These are phyloP conservation scores for Polypterus bichir DNA, from an alignment of 2,113 vertebrate genomes.

Conservation along the genomic window DNA sequence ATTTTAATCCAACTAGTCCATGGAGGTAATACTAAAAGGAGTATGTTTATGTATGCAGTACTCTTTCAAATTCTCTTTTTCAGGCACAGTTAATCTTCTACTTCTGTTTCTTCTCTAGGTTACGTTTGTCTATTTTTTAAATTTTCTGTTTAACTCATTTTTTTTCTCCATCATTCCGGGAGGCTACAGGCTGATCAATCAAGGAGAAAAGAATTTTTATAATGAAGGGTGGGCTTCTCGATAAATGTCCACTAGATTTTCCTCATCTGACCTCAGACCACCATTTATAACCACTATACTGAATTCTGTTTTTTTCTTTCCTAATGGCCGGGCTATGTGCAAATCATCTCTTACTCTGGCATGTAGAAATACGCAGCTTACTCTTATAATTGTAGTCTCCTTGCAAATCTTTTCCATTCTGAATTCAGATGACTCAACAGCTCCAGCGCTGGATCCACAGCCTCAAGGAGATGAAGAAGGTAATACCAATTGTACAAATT, in stretches of 20 bases:
- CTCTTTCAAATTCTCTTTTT: background rate
- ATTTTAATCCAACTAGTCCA: no score
- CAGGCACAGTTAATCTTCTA: background rate
- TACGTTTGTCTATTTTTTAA: conserved; percentile 4
- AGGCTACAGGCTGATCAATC: background rate
- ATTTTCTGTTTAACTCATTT: background rate
- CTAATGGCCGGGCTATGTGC: conserved; percentile 59
- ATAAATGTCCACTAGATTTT: background rate
- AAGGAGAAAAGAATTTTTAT: background rate
- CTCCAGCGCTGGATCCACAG: conserved; percentile 67
- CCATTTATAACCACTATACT: background rate
- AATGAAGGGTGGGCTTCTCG: no score
- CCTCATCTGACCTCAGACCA: background rate
- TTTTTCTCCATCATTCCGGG: background rate
- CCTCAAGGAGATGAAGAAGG: conserved; percentile 84
- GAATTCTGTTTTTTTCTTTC: background rate
- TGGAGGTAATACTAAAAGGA: no score
- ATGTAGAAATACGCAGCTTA: conserved; percentile 60
- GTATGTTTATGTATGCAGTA: background rate
- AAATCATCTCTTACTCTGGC: conserved; percentile 41
- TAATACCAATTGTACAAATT: conserved; percentile 30
- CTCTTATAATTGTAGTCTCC: conserved; percentile 94
- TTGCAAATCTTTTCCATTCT: conserved; percentile 98
- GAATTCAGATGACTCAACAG: conserved; percentile 87
- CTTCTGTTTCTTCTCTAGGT: background rate